Conservation (phyloP, 2,113 vertebrate species). For the Lichenostomus cassidix region DNA sequence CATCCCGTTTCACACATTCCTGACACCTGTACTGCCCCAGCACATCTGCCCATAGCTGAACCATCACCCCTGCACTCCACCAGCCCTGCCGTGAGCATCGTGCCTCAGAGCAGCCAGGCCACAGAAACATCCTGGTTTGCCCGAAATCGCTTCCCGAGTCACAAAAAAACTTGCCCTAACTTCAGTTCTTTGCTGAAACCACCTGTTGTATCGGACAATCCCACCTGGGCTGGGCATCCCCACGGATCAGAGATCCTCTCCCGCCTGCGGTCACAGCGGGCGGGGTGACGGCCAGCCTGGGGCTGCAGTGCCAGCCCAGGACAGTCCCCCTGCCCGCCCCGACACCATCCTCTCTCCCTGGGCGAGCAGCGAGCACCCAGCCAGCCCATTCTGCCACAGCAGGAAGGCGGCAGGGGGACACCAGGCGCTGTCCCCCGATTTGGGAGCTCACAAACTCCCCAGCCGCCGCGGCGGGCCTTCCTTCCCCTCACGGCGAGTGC, state of each 20-base stretch:
- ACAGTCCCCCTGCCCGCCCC: not conserved
- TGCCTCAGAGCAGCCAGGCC: rapidly evolving
- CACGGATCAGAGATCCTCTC: rapidly evolving
- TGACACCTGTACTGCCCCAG: not conserved
- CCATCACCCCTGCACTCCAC: not conserved
- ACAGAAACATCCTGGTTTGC: not conserved
- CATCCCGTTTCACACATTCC: not conserved
- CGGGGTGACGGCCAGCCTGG: rapidly evolving
- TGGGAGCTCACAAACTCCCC: rapidly evolving
- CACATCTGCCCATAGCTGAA: rapidly evolving
- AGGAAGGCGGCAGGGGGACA: not conserved
- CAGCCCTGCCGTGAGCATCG: rapidly evolving
- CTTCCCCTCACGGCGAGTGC: not conserved
- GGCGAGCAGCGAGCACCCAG: rapidly evolving
- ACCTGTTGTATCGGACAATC: not conserved
- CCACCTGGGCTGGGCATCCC: not conserved
- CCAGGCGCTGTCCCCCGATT: rapidly evolving
- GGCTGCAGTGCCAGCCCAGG: not conserved
- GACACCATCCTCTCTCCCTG: not conserved
- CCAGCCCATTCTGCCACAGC: not conserved
- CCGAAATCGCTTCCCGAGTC: rapidly evolving
- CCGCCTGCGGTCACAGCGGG: not conserved
- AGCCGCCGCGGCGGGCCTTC: not conserved
- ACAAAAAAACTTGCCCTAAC: not conserved
- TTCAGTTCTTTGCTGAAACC: not conserved